Evolutionary conservation across 1,140 invertebrate genomes (phyloP).

Genomic region (Teleopsis dalmanni): DNA sequence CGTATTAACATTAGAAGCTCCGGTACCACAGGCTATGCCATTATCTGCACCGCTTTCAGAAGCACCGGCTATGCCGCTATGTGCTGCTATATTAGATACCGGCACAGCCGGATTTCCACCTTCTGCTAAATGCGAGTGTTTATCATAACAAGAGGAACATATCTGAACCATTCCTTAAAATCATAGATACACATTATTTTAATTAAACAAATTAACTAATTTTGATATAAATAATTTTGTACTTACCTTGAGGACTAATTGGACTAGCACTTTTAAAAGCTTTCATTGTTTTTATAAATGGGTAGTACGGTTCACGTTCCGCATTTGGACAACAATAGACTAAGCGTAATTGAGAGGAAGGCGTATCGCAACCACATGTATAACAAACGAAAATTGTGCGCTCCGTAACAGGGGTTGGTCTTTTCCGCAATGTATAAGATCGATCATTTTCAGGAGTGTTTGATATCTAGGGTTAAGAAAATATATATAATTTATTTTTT

Average conservation of each 20-base stretch:
- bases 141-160: conserved; percentile 64
- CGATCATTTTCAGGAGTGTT: conserved; percentile 67
- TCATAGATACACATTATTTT: neutral
- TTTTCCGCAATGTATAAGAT: conserved; percentile 69
- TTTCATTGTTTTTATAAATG: conserved; percentile 71
- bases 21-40: conserved; percentile 2
- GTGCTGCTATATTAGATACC: neutral
- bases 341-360: conserved; percentile 65
- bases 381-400: conserved; percentile 79
- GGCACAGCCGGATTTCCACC: conserved; percentile 18
- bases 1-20: neutral
- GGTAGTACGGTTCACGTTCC: conserved; percentile 79
- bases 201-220: neutral
- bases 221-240: neutral
- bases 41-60: neutral
- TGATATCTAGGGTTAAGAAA: conserved; percentile 40
- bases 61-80: neutral
- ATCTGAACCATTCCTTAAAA: conserved; percentile 68
- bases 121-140: conserved; percentile 34
- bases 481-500: neutral
- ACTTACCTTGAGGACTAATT: conserved; percentile 64
- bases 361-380: conserved; percentile 72
- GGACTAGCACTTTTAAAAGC: conserved; percentile 74
- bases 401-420: conserved; percentile 56
- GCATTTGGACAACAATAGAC: conserved; percentile 79